phyloP scores from a whole-genome alignment of 2,888 invertebrate genomes.

The Acrocyrtus sp. region DNA sequence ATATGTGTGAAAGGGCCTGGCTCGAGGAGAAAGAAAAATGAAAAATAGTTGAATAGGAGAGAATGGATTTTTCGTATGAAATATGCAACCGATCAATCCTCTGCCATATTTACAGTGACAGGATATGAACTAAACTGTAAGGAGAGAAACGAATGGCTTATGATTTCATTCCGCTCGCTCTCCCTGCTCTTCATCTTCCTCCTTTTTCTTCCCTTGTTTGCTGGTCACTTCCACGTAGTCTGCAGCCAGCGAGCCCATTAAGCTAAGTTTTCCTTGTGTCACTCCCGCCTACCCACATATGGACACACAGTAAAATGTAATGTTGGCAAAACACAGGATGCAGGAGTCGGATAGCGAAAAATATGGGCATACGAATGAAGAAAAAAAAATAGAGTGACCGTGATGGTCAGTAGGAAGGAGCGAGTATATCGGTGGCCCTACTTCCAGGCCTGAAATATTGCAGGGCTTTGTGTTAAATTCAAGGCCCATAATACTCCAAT shows the following conservation, averaged over 20 bases:
- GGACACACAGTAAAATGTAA: too few species aligned
- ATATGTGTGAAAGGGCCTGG: background rate
- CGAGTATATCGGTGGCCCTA: too few species aligned
- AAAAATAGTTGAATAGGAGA: conserved; percentile 45
- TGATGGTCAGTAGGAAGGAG: too few species aligned
- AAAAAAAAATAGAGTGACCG: too few species aligned
- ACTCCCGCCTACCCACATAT: background rate
- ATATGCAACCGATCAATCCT: conserved; percentile 58
- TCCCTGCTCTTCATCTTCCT: conserved; percentile 25
- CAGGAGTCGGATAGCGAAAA: conserved; percentile 7
- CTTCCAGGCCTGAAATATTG: too few species aligned
- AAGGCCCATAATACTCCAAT: too few species aligned
- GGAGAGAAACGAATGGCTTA: conserved; percentile 50
- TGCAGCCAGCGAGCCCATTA: conserved; percentile 38
- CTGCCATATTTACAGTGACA: conserved; percentile 57
- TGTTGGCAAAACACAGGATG: too few species aligned
- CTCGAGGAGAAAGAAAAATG: conserved; percentile 18
- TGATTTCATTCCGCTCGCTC: conserved; percentile 41
- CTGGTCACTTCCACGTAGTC: conserved; percentile 44
- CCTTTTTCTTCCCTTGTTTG: conserved; percentile 33
- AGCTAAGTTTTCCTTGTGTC: conserved; percentile 24
- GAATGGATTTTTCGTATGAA: conserved; percentile 52
- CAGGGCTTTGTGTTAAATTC: too few species aligned
- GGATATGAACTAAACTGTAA: conserved; percentile 52
- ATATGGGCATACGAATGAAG: too few species aligned